These are phyloP conservation scores for Protomyctophum bolini DNA, from an alignment of 2,113 vertebrate genomes.

Conservation along the genomic window DNA sequence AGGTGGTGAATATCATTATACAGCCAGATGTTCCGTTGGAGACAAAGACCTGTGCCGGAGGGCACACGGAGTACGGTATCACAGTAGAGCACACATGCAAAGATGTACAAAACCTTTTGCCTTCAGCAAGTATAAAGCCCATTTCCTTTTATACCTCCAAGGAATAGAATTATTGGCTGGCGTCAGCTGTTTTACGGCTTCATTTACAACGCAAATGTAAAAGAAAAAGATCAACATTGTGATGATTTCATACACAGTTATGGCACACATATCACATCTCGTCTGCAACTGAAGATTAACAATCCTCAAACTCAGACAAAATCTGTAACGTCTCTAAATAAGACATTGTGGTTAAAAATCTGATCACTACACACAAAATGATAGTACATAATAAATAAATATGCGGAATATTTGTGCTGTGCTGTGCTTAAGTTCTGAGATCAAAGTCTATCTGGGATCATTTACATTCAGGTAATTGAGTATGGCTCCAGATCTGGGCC, in stretches of 20 bases:
- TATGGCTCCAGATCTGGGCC: slow-evolving; percentile 27
- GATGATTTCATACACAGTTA: slow-evolving; percentile 8
- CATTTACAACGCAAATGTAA: slow-evolving; percentile 21
- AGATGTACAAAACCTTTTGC: slow-evolving; percentile 1
- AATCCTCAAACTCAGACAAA: slow-evolving; percentile 1
- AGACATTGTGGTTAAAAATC: slow-evolving; percentile 2
- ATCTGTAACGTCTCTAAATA: slow-evolving; percentile 2
- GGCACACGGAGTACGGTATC: neutral
- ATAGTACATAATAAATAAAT: slow-evolving; percentile 10
- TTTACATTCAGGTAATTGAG: slow-evolving; percentile 41
- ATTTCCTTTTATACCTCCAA: slow-evolving; percentile 12
- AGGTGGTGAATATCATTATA: no score
- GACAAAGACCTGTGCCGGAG: neutral
- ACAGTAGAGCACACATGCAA: neutral
- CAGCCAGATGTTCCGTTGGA: no score
- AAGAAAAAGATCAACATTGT: slow-evolving; percentile 16
- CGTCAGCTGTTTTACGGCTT: slow-evolving; percentile 11
- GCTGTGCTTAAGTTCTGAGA: slow-evolving; percentile 16
- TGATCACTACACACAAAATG: slow-evolving; percentile 13
- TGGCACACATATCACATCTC: neutral
- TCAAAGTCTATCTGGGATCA: slow-evolving; percentile 34
- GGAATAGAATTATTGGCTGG: slow-evolving; percentile 28
- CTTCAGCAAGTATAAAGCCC: neutral
- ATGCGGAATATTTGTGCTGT: slow-evolving; percentile 7
- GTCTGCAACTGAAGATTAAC: neutral